These are phyloP conservation scores for Athalia cordata DNA, from an alignment of 2,888 invertebrate species.

Conservation along the genomic window DNA sequence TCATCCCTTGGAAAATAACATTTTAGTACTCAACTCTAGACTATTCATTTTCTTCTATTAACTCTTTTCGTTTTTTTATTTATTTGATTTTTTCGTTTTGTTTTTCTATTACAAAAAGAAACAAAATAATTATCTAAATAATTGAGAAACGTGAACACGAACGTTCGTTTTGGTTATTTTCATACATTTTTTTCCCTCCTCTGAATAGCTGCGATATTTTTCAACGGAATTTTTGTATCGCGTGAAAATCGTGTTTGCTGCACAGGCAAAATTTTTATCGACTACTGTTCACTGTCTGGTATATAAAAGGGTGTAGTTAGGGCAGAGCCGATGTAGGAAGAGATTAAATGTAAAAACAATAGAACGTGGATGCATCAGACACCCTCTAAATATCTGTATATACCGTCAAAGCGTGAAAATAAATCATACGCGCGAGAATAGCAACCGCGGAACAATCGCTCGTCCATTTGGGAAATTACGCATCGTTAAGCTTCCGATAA, in stretches of 20 bases:
- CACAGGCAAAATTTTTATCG: too few relatives aligned
- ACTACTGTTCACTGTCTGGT: too few relatives aligned
- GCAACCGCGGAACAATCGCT: slow-evolving; percentile 55
- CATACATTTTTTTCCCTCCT: too few relatives aligned
- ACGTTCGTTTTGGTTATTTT: too few relatives aligned
- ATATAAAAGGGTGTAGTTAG: too few relatives aligned
- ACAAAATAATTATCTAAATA: neutral
- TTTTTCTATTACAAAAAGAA: neutral
- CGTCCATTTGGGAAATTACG: slow-evolving; percentile 63
- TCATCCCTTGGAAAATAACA: neutral
- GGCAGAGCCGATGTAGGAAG: neutral
- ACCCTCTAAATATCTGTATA: neutral
- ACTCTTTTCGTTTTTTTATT: neutral
- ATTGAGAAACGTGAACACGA: neutral
- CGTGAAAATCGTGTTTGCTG: too few relatives aligned
- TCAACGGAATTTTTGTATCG: too few relatives aligned
- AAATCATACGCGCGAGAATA: slow-evolving; percentile 43
- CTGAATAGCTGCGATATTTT: too few relatives aligned
- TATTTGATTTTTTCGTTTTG: neutral
- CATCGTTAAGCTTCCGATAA: slow-evolving; percentile 59
- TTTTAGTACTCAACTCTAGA: neutral
- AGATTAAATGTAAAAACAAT: neutral
- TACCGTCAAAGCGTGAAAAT: slow-evolving; percentile 16
- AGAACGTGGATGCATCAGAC: neutral
- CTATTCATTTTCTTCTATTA: neutral